Evolutionary conservation across 2,888 invertebrate species (phyloP), one percentile per base, ranked within the genome.

Genomic region (Leucoptera coffeella): DNA sequence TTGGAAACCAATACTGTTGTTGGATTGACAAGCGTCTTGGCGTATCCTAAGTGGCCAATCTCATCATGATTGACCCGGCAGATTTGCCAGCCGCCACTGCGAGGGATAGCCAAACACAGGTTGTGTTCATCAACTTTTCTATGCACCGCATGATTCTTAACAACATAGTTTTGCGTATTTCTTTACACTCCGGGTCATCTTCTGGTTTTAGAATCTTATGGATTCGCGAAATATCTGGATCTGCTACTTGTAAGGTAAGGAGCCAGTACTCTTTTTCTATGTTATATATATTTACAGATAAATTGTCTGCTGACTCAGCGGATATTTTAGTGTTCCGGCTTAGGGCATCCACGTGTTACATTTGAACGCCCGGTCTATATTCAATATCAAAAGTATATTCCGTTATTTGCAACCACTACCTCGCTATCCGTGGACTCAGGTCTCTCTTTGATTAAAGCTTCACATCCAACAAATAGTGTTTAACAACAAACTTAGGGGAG

Each of bases 61-160:
- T 38, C 47, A 24, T 59, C 55, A 27, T 59, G 56, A 25, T 46
- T 47, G 15, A 38, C 34, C 6, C 40, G 38, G 10, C 45, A 36
- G 3, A 53, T 29, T 23, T 47, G 43, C 35, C 38, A 44, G 3
- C 45, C 36, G 3, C 37, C 33, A 3, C 35, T 34, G n/a, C 33
- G 32, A 1, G 47, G 47, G 3, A 48, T 49, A 2, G 42, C 40
- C 43, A 43, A 27, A 6, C 12, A 4, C 4, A 22, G 6, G 13
- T 32, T 28, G 6, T 11, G 11, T 5, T 27, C 22, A 12, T n/a
- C 15, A 4, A 22, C 14, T 4, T 19, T 15, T 4, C 15, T 7
- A 10, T 27, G 22, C 2, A 27, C 15, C 6, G 9, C 6, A n/a
- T 14, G 9, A 12, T 22, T 28, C 4, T 28, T 33, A 2, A 33